Base-by-base conservation (phyloP, 2,113 vertebrate genomes). In the Oxyura jamaicensis region DNA sequence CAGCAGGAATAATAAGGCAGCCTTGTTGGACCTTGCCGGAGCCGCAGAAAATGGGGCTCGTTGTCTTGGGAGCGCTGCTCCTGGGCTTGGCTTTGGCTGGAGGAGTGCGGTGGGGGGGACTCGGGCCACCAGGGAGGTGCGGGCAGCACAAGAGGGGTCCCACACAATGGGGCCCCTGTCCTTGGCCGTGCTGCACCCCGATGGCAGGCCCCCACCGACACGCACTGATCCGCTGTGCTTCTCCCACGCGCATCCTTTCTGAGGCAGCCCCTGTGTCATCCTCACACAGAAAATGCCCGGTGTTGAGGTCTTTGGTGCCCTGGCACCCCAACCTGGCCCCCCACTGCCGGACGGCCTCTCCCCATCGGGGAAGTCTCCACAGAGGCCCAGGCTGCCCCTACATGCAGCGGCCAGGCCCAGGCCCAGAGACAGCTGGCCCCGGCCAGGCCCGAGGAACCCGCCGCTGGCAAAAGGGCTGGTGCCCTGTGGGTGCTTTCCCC, bases 101-200 rank as follows among this genome's bases (percentile, higher is more conserved):
- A 62, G 89, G 35, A 8, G 44, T 18, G 69, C 62, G 67, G 79
- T 60, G 77, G 46, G 44, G n/a, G 50, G 17, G 76, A 42, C 74
- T 35, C 39, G 19, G 68, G 82, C 62, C 82, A 86, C 95, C 92
- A 31, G 86, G 65, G 93, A 67, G 88, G 59, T 86, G 77, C 69
- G 59, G 91, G 91, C 68, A 60, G 67, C 81, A 28, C 31, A 21
- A 72, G 90, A 76, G 86, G 79, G 96, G 74, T 13, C 67, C 75
- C 58, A 3, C 41, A 93, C 83, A 89, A 77, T 22, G 28, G 44
- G 46, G 39, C 67, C 67, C 60, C 88, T 80, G 75, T 83, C 88
- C 23, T 13, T 15, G 7, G 59, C 80, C 74, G 20, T n/a, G 84
- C 71, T 73, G 58, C 71, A 58, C 42, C 67, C 62, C 67, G 15